Base-by-base conservation (phyloP, 1,140 invertebrate genomes). In the Telenomus remus region DNA sequence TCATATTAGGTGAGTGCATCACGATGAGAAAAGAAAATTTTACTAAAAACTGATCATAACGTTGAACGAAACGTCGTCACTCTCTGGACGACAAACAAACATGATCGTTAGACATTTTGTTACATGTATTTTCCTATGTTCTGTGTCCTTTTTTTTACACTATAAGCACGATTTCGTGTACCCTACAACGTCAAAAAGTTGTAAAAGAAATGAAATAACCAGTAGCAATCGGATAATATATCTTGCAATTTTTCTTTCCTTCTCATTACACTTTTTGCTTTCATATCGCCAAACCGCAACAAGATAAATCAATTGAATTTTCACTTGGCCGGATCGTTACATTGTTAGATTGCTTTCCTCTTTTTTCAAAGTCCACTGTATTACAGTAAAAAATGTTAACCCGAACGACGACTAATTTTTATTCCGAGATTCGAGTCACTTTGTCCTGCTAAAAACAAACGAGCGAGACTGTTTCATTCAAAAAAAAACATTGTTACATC, bases 241-340 rank as follows among this genome's bases (percentile, higher is more conserved):
- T 55, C 43, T 15, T 37, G 14, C 44, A 54, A 46, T 54, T 55
- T 12, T 4, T 55, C 34, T 49, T 55, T 51, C 57, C 37, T 64
- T 72, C 72, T 74, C 76, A 77, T 39, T 54, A 80, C 79, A 84
- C 79, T 65, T 74, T 60, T 71, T 53, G 68, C 68, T 78, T 55
- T 76, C 54, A 78, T n/a, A n/a, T 72, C 51, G 61, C 78, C 65
- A 59, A 80, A 81, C 76, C 57, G 72, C 76, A 82, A 73, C 19
- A 78, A 80, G 79, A 80, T 61, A 80, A 71, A 76, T 15, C 33
- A 69, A 65, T 54, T 57, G 3, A 64, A 64, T 63, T 43, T 47
- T 61, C 53, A 65, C 73, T 74, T 82, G 81, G 82, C 81, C 82
- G 82, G 82, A 84, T 79, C 76, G 70, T 82, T 81, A 79, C 69